phyloP scores from a whole-genome alignment of 2,888 invertebrate genomes.

The Anagyrus pseudococci region DNA sequence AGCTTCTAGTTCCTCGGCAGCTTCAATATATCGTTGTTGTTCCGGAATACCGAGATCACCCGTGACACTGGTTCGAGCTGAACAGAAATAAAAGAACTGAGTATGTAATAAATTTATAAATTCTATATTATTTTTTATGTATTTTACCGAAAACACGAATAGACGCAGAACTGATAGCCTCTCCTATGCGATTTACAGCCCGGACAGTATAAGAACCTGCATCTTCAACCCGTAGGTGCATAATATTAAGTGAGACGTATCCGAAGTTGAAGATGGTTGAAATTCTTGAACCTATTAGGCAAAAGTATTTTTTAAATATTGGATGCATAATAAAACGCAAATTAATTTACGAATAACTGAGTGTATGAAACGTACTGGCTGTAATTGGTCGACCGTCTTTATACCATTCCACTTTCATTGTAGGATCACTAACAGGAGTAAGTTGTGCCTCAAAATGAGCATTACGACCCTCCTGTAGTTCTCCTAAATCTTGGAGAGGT shows the following conservation, averaged over 20 bases:
- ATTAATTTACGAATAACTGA: background rate
- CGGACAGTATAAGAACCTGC: constrained; percentile 92
- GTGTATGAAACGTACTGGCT: constrained; percentile 72
- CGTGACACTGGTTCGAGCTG: constrained; percentile 81
- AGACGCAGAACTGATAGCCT: constrained; percentile 84
- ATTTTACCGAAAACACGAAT: constrained; percentile 72
- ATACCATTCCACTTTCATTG: constrained; percentile 95
- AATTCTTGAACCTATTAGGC: constrained; percentile 32
- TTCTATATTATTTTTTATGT: constrained; percentile 7
- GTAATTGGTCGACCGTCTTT: constrained; percentile 94
- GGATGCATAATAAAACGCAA: no score
- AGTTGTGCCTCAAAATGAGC: constrained; percentile 94
- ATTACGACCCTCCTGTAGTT: constrained; percentile 88
- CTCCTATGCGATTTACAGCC: constrained; percentile 89
- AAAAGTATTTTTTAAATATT: constrained; percentile 1
- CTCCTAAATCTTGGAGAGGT: constrained; percentile 84
- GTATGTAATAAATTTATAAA: no score
- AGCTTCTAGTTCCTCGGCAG: constrained; percentile 89
- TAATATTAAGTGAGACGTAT: constrained; percentile 97
- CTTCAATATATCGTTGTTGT: constrained; percentile 89
- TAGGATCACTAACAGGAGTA: constrained; percentile 90
- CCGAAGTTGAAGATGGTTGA: constrained; percentile 89
- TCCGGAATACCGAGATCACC: constrained; percentile 88
- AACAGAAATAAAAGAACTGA: no score
- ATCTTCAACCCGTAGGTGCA: constrained; percentile 99